A percentile compares a stretch with the other conserved stretches of the same genome.
These are phyloP conservation scores for Parazoanthus darwini DNA, from an alignment of 92 coral and sea anemone genomes.

Conservation along the genomic window DNA sequence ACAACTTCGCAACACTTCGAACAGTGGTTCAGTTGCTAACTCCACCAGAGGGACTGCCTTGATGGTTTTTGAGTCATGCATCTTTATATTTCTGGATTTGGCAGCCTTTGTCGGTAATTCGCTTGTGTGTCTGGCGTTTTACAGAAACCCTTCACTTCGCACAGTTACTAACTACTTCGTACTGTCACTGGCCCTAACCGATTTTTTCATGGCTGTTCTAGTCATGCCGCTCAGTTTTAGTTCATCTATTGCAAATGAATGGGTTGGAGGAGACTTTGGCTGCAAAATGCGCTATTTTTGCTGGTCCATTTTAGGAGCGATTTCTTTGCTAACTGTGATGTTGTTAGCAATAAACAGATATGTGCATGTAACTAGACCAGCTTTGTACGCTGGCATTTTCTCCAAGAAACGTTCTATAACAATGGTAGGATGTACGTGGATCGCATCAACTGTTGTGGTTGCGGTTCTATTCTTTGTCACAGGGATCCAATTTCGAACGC, in stretches of 20 bases:
- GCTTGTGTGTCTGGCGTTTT: conserved; percentile 23
- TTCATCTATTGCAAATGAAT: conserved; percentile 20
- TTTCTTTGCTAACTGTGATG: conserved; percentile 15
- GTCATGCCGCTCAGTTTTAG: conserved; percentile 23
- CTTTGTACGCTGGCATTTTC: not conserved
- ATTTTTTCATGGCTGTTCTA: conserved; percentile 14
- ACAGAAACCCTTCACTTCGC: conserved; percentile 30
- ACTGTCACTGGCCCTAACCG: conserved; percentile 32
- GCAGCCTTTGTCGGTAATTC: conserved; percentile 17
- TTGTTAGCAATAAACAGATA: conserved; percentile 36
- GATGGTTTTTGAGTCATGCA: conserved; percentile 16
- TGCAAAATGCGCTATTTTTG: conserved; percentile 14
- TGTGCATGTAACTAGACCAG: conserved; percentile 20
- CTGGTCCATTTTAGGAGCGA: not conserved
- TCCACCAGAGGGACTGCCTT: not conserved
- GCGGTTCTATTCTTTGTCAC: not conserved
- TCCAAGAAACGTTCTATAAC: conserved; percentile 21
- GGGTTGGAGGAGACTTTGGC: conserved; percentile 18
- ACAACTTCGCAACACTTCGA: not conserved
- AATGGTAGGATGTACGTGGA: conserved; percentile 6
- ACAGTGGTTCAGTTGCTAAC: not conserved
- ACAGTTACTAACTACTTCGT: conserved; percentile 16
- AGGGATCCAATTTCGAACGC: not conserved
- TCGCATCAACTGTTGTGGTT: not conserved
- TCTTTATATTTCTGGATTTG: conserved; percentile 8